Evolutionary conservation across 1,140 invertebrate species (phyloP).

Genomic region (Goniozus legneri): DNA sequence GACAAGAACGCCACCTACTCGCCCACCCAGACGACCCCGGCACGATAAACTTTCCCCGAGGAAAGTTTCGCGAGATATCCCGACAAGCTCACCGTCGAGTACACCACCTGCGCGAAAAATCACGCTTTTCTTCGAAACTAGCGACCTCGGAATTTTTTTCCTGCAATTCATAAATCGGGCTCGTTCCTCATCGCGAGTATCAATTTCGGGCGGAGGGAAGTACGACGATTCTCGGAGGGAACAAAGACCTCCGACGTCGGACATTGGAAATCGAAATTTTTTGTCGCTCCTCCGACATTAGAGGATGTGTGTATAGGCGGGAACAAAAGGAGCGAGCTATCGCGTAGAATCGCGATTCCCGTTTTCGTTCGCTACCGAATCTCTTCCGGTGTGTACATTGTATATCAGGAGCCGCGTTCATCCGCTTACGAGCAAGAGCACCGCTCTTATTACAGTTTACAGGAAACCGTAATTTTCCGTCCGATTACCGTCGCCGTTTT

Average conservation of each 20-base stretch:
- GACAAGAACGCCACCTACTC: too few species aligned
- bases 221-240: conserved; percentile 22
- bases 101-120: too few species aligned
- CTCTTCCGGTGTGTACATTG: too few species aligned
- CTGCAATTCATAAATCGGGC: too few species aligned
- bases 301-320: not conserved
- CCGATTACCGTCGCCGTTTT: too few species aligned
- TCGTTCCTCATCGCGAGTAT: too few species aligned
- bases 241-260: too few species aligned
- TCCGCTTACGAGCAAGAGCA: conserved; percentile 7
- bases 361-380: conserved; percentile 10
- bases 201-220: too few species aligned
- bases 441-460: conserved; percentile 17
- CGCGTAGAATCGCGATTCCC: conserved; percentile 1
- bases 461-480: conserved; percentile 5
- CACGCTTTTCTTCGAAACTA: too few species aligned
- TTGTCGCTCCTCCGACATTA: conserved; percentile 7
- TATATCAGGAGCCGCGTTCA: conserved; percentile 8
- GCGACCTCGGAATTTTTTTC: too few species aligned
- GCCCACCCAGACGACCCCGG: conserved; percentile 16
- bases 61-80: conserved; percentile 27
- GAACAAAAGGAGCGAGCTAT: not conserved
- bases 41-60: conserved; percentile 26
- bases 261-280: too few species aligned
- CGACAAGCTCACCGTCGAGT: too few species aligned